Evolutionary conservation across 2,113 vertebrate genomes (phyloP), one percentile per base, ranked within the genome.

Genomic region (Chaetops frenatus): DNA sequence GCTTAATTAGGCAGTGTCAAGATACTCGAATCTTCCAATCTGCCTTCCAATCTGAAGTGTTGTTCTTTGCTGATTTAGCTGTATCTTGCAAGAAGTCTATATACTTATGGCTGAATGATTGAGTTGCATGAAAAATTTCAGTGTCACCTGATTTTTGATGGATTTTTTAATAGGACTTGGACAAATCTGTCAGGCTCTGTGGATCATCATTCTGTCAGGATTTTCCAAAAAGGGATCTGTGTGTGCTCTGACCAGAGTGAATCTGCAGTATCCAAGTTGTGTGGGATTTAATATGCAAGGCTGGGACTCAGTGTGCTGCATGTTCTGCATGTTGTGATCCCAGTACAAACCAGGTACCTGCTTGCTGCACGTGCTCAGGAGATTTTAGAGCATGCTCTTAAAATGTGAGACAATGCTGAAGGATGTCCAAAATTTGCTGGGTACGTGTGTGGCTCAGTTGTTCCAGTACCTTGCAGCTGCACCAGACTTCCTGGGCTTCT

Each of bases 1-100:
- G 85, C 93, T 97, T 96, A 95, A 96, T 97, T 96, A 97, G 90
- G 93, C 62, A 70, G 92, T 94, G 95, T 92, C 93, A 95, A 97
- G 94, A 95, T 88, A 94, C 94, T 92, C 27, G 17, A 83, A 81
- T 83, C 79, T 97, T 94, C 93, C 94, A 95, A 94, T 96, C 94
- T 96, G 96, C 89, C 86, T 96, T 90, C 82, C 95, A 92, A 70
- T 93, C 93, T 96, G 86, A 97, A 94, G 91, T 95, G 95, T 90
- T 96, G 85, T 93, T 88, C 82, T 92, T 71, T 93, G 95, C 90
- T 93, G 95, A 93, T 96, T 90, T 94, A 96, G 90, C 93, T 93
- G 69, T 81, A 92, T 96, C 82, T 86, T 93, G 86, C 80, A 90
- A 71, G 74, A 36, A 66, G 38, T 56, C 29, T 70, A 2, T 56